Base-by-base conservation (phyloP, 1,140 invertebrate species). In the Brachionus angularis region DNA sequence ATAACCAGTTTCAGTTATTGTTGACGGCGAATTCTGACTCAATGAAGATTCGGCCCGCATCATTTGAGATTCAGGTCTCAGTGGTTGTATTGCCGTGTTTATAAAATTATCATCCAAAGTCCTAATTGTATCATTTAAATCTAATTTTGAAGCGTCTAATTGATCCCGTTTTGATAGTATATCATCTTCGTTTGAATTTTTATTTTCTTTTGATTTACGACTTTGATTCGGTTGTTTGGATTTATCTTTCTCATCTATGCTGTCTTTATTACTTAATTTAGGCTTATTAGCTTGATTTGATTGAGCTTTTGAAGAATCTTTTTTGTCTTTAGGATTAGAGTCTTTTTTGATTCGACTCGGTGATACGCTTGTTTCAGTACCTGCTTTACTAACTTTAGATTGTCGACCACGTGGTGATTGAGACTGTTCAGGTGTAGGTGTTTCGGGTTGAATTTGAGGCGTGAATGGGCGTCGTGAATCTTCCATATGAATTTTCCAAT, bases 401-500 rank as follows among this genome's bases (percentile, higher is more conserved):
- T 31, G 36, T 14, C 53, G 53, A 5, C 53, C 53, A 23, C 39
- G 62, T 25, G 62, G 62, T 14, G 62, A 67, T 39, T 58, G 53
- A n/a, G 53, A 46, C 2, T 46, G 58, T 46, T 64, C 58, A 4
- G 58, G 58, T n/a, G 58, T 64, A 29, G 58, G 58, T 27, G 58
- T 46, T 3, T 64, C 58, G 0, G 39, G 42, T 46, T 67, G 42
- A 36, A 67, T 50, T 46, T 47, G 62, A 18, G 47, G 47, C 12
- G 47, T 70, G 44, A 70, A 76, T 64, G 16, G 74, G 71, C 42
- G 76, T 75, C n/a, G 67, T 64, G 76, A 75, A 72, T 77, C 79
- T 64, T 81, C 80, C 78, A 79, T 79, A 0, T 79, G 73, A 0
- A 80, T 74, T 67, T 80, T 78, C 80, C 80, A 81, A 69, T 64